Evolutionary conservation across 2,113 vertebrate species (phyloP).

Genomic region (Zootoca vivipara): DNA sequence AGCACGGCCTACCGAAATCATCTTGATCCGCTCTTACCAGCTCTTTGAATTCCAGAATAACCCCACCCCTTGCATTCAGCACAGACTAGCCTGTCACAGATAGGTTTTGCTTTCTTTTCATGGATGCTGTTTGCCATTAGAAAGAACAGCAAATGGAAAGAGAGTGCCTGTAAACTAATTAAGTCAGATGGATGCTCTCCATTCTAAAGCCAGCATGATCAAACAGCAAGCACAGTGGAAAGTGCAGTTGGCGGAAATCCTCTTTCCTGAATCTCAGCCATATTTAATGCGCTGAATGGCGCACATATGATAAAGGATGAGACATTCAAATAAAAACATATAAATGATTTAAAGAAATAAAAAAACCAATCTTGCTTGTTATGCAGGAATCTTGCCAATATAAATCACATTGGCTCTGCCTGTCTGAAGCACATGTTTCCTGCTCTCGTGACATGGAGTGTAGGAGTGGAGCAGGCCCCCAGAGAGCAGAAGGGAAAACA

Average conservation of each 20-base stretch:
- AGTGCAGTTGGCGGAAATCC: slow-evolving; percentile 9
- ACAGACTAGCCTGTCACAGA: background rate
- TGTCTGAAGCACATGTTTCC: background rate
- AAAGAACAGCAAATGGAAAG: slow-evolving; percentile 25
- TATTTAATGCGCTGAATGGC: background rate
- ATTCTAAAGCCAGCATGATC: slow-evolving; percentile 14
- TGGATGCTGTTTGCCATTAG: background rate
- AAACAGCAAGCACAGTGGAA: background rate
- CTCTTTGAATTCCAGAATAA: slow-evolving; percentile 1
- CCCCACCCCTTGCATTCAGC: background rate
- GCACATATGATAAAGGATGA: background rate
- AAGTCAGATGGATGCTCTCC: slow-evolving; percentile 27
- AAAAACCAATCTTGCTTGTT: background rate
- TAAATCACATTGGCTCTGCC: background rate
- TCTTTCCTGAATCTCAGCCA: background rate
- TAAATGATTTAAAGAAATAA: background rate
- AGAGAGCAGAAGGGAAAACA: background rate
- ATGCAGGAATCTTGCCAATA: background rate
- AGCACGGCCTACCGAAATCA: background rate
- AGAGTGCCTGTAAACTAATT: background rate
- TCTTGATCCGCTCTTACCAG: background rate
- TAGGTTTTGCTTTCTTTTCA: slow-evolving; percentile 4
- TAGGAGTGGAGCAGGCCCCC: background rate
- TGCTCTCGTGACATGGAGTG: background rate
- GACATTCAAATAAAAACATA: rapidly evolving